Conservation (phyloP, 2,113 vertebrate genomes). For the Phainopepla nitens region DNA sequence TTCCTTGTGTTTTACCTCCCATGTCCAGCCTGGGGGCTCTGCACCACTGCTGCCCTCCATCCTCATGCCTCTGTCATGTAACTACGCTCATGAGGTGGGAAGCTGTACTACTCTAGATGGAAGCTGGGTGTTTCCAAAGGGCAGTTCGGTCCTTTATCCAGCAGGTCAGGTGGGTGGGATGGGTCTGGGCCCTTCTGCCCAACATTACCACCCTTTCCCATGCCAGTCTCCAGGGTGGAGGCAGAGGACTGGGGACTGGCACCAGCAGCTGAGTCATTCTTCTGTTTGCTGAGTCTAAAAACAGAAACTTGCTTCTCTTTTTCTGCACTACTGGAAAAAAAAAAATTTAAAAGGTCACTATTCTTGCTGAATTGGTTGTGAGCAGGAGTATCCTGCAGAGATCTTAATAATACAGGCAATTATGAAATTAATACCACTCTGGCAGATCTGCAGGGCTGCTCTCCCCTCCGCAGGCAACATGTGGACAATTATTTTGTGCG, state of each 20-base stretch:
- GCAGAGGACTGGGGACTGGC: not conserved
- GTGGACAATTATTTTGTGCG: not conserved
- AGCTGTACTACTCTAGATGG: not conserved
- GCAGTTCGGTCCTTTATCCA: not conserved
- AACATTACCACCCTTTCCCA: not conserved
- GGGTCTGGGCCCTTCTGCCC: not conserved
- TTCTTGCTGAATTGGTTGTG: not conserved
- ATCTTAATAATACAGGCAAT: conserved; percentile 43
- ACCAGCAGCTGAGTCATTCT: not conserved
- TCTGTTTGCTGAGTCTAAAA: not conserved
- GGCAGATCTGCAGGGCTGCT: conserved; percentile 1
- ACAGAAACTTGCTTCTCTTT: not conserved
- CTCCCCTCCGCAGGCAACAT: not conserved
- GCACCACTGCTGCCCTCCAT: not conserved
- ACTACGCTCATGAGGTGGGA: not conserved
- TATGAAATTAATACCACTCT: conserved; percentile 42
- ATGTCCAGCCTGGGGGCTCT: accelerated
- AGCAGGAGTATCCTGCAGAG: conserved; percentile 15
- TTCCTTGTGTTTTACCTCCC: not conserved
- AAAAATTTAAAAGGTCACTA: not conserved
- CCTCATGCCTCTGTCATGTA: not conserved
- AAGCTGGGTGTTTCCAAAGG: not conserved
- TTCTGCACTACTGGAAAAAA: not conserved
- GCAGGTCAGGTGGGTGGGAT: not conserved
- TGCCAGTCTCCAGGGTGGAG: not conserved